Conservation (phyloP, 2,888 invertebrate species). For the Pherbina coryleti region DNA sequence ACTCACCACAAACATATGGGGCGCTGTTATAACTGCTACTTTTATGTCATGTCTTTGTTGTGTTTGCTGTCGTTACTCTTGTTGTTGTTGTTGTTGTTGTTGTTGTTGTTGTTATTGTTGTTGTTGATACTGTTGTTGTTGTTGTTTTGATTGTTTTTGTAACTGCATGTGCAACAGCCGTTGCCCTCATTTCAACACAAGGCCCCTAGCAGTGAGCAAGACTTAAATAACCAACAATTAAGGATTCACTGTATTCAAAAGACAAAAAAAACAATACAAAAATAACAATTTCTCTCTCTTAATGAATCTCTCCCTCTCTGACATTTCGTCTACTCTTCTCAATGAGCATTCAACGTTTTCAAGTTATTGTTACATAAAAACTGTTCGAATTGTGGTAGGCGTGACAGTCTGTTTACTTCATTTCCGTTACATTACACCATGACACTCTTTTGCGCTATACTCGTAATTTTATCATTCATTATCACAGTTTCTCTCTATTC, state of each 20-base stretch:
- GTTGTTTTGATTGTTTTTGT: not conserved
- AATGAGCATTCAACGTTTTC: not conserved
- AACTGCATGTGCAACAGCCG: not conserved
- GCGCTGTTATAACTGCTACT: not conserved
- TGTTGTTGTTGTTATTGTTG: not conserved
- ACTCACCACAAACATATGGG: too few relatives aligned
- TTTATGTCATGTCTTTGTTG: not conserved
- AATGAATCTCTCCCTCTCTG: not conserved
- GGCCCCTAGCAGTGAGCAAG: not conserved
- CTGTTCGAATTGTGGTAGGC: not conserved
- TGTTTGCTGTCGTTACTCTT: not conserved
- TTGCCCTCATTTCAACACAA: slow-evolving; percentile 2
- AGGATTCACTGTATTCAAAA: not conserved
- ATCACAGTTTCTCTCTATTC: not conserved
- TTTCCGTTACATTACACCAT: not conserved
- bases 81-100: not conserved
- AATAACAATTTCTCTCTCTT: not conserved
- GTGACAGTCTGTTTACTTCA: not conserved
- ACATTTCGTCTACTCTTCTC: not conserved
- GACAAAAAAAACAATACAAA: too few relatives aligned
- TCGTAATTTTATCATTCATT: too few relatives aligned
- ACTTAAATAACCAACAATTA: too few relatives aligned
- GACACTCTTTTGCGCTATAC: not conserved
- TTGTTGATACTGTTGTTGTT: not conserved
- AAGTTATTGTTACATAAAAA: not conserved